Evolutionary conservation across 1,140 invertebrate species (phyloP), one percentile per base, ranked within the genome.

Genomic region (Streblospio benedicti): DNA sequence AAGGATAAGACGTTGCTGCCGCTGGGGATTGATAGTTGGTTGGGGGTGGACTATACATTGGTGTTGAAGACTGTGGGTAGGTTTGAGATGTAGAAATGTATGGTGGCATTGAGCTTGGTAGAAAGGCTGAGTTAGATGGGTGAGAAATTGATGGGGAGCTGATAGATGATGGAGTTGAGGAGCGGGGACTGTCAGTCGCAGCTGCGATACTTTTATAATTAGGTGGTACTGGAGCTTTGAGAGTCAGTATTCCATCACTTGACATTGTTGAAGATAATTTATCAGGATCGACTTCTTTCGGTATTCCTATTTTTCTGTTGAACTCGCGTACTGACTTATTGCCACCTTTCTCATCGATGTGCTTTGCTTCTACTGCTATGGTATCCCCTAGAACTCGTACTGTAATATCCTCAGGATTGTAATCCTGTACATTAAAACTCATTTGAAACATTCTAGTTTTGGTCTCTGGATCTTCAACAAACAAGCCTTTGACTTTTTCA

Each of bases 221-320:
- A 6, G 60, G 60, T 14, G 77, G 77, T 14, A 79, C 62, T 12
- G 77, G 77, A 23, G 76, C 76, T 50, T 80, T 74, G 23, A 79
- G 73, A 18, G 79, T 79, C 23, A 79, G 65, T 25, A 79, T 71
- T 27, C 77, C 77, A 52, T 79, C 77, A 25, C 73, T 78, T 27
- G 74, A 76, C 16, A 79, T 62, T 20, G 76, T 73, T 18, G 74
- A 77, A 41, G 58, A 70, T 57, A 79, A 76, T 52, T 66, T 54
- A 57, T 78, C 78, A 6, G 79, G 76, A 58, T 79, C 70, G 28
- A 77, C 78, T 44, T 78, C 77, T 16, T 70, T 66, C 2, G 77
- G 77, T 31, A 79, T 60, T 65, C 77, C 66, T 59, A 79, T 78
- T 57, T 79, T 78, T 62, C 79, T 71, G 56, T 77, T 79, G 67